These are phyloP conservation scores for Forbesichthys papilliferus DNA, from an alignment of 2,113 vertebrate genomes.

Conservation along the genomic window DNA sequence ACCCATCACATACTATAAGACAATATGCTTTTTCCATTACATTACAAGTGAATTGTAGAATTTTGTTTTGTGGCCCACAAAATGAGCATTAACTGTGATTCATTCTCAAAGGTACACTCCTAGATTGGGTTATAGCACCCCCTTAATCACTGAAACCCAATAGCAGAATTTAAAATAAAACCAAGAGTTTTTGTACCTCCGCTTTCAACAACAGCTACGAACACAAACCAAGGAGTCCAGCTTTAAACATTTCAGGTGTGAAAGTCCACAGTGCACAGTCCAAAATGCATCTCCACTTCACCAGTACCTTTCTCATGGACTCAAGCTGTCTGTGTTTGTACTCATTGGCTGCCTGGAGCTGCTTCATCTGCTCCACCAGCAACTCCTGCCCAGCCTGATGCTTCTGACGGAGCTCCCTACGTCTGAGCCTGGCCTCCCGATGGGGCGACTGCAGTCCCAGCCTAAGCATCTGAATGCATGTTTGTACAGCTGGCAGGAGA, in stretches of 20 bases:
- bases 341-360: slow-evolving; percentile 87
- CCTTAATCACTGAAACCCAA: too few relatives aligned
- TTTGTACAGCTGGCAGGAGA: slow-evolving; percentile 83
- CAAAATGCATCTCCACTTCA: too few relatives aligned
- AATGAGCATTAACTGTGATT: too few relatives aligned
- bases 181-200: too few relatives aligned
- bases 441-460: slow-evolving; percentile 84
- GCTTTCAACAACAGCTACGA: too few relatives aligned
- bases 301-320: slow-evolving; percentile 86
- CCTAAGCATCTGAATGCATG: slow-evolving; percentile 82
- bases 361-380: slow-evolving; percentile 86
- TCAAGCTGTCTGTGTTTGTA: slow-evolving; percentile 91
- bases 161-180: too few relatives aligned
- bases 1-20: too few relatives aligned
- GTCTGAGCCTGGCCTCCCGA: slow-evolving; percentile 85
- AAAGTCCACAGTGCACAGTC: neutral
- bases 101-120: too few relatives aligned
- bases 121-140: too few relatives aligned
- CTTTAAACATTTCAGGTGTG: neutral
- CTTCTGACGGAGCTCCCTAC: slow-evolving; percentile 85
- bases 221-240: neutral
- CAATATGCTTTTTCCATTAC: too few relatives aligned
- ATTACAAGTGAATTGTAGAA: too few relatives aligned
- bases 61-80: too few relatives aligned
- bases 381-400: slow-evolving; percentile 84